Percentiles rank a stretch among this genome's conserved stretches.
phyloP scores from a whole-genome alignment of 2,113 vertebrate genomes.

The Lethenteron camtschaticum region DNA sequence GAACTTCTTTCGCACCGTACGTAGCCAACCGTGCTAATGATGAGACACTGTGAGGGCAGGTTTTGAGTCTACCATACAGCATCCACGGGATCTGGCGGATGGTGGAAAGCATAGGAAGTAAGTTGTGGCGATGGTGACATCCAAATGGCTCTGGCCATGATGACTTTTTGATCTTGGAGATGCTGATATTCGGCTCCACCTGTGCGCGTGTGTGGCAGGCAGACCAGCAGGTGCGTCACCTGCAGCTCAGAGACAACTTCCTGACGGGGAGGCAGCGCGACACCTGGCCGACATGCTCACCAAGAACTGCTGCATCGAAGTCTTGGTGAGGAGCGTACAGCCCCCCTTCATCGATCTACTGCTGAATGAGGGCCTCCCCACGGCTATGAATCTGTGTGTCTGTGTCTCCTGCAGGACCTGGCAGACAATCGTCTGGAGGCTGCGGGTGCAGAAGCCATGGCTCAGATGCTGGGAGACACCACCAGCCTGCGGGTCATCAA shows the following conservation, averaged over 20 bases:
- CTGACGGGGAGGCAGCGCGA: constrained; percentile 29
- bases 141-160: too few species aligned
- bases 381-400: not conserved
- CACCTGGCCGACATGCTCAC: constrained; percentile 36
- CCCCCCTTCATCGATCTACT: too few species aligned
- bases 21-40: too few species aligned
- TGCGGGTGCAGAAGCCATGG: constrained; percentile 30
- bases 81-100: too few species aligned
- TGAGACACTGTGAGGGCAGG: too few species aligned
- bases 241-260: constrained; percentile 42
- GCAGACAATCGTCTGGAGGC: constrained; percentile 42
- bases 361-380: not conserved
- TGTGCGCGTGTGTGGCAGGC: not conserved
- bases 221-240: too few species aligned
- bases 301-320: constrained; percentile 42
- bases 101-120: too few species aligned
- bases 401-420: constrained; percentile 32
- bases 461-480: constrained; percentile 37
- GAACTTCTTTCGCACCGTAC: too few species aligned
- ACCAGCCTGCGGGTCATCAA: constrained; percentile 32
- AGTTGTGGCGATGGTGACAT: too few species aligned
- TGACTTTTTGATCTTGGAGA: too few species aligned
- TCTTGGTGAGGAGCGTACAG: constrained; percentile 26
- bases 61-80: too few species aligned
- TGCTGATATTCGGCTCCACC: too few species aligned